phyloP scores from a whole-genome alignment of 2,797 vertebrate species.

The Apogon talboti region DNA sequence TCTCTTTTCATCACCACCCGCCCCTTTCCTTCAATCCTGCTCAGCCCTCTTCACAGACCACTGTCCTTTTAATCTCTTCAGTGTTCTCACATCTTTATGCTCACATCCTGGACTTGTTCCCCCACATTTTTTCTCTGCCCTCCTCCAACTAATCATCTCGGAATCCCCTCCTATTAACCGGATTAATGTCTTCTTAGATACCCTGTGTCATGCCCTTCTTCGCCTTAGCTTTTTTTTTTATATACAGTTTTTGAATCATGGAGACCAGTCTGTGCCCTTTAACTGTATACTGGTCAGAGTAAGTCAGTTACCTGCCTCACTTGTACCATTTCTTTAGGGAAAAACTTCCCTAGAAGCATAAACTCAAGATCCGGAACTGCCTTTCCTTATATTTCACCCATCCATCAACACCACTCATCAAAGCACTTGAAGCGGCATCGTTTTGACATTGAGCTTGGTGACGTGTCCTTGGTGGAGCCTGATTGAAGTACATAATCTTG shows the following conservation, averaged over 20 bases:
- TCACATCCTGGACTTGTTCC: constrained; percentile 16
- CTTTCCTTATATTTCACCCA: constrained; percentile 44
- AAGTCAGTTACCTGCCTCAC: constrained; percentile 35
- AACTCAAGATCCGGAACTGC: constrained; percentile 32
- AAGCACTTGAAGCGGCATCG: constrained; percentile 52
- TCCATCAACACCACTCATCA: constrained; percentile 58
- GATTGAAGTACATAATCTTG: constrained; percentile 74
- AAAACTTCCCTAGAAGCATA: constrained; percentile 18
- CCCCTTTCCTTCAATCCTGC: constrained; percentile 26
- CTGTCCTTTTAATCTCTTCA: constrained; percentile 44
- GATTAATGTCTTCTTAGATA: constrained; percentile 51
- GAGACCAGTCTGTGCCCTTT: constrained; percentile 16
- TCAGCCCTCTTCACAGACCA: constrained; percentile 43
- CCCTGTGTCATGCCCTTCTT: constrained; percentile 35
- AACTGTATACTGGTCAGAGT: constrained; percentile 20
- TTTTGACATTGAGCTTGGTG: constrained; percentile 67
- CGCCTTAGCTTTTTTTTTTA: constrained; percentile 27
- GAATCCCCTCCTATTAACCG: constrained; percentile 49
- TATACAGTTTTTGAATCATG: constrained; percentile 10
- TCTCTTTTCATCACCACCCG: constrained; percentile 36
- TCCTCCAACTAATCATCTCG: constrained; percentile 49
- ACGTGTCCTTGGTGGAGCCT: constrained; percentile 61
- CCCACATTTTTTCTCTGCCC: constrained; percentile 4
- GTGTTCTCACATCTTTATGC: constrained; percentile 29
- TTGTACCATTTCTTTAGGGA: constrained; percentile 13